Base-by-base conservation (phyloP, 2,888 invertebrate genomes). In the Melolontha melolontha region DNA sequence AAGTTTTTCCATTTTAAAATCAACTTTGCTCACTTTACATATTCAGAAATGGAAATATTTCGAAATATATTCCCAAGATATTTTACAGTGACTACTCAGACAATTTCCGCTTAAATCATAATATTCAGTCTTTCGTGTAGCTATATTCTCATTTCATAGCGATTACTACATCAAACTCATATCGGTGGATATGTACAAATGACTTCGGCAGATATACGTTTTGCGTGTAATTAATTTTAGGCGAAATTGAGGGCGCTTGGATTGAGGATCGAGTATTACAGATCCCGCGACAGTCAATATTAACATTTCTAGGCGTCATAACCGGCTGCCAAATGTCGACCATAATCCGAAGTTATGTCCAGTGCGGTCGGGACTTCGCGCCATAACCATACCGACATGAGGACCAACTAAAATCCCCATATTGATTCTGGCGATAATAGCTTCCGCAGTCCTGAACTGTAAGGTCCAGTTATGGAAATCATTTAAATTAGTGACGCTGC, bases 261-360 rank as follows among this genome's bases (percentile, higher is more conserved):
- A 50, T 52, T 66, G 49, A 66, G 41, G 47, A 47, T 59, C 34
- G 40, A 52, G 66, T 62, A 66, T 69, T 69, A 69, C 52, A 49
- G 57, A 49, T 63, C 66, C 68, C 59, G 68, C 76, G 77, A 76
- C 78, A 78, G 80, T 79, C 80, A 81, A 80, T 81, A 81, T 81
- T 80, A 80, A 79, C 81, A 79, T 80, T 81, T 79, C 79, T 78
- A 77, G 78, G 79, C 78, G 80, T 79, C 79, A 79, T 79, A 79
- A 79, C 78, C 79, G 77, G 76, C 78, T 77, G 79, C 77, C 77
- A 77, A 80, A 80, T 76, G 78, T 79, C 79, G 74, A 75, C 74
- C 78, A 75, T 79, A 79, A 80, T 79, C 79, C 79, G 70, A 75
- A 79, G 77, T 79, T 79, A 79, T 79, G 79, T 78, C 79, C 77